These are phyloP conservation scores for Xanthorhoe designata DNA, from an alignment of 2,888 invertebrate genomes.

Conservation along the genomic window DNA sequence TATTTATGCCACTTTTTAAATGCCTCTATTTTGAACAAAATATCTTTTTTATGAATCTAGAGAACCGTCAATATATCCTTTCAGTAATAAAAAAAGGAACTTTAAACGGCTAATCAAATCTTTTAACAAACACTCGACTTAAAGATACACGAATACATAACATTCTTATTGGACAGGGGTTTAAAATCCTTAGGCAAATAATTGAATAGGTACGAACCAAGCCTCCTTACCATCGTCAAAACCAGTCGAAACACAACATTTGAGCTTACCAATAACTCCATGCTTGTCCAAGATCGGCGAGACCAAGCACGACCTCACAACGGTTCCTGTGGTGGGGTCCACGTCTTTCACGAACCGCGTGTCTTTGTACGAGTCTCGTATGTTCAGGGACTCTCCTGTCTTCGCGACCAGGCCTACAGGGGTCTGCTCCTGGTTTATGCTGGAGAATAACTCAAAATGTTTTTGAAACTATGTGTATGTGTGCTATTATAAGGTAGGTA, in stretches of 20 bases:
- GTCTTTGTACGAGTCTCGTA: conserved; percentile 85
- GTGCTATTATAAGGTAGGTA: too few species aligned
- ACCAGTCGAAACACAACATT: not conserved
- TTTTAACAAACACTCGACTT: too few species aligned
- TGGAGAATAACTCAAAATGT: conserved; percentile 42
- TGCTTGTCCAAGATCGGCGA: conserved; percentile 82
- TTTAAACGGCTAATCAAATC: too few species aligned
- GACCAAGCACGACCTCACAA: conserved; percentile 83
- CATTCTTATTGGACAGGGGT: not conserved
- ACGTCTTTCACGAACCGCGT: conserved; percentile 80
- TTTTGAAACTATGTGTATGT: too few species aligned
- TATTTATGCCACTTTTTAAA: too few species aligned
- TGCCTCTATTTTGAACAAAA: too few species aligned
- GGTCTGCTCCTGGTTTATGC: conserved; percentile 76
- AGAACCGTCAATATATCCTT: too few species aligned
- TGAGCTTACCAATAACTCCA: conserved; percentile 75
- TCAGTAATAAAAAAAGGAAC: too few species aligned
- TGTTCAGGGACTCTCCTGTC: conserved; percentile 78
- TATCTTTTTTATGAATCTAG: too few species aligned
- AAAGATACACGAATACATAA: not conserved
- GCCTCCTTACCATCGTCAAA: too few species aligned
- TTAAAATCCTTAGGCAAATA: too few species aligned
- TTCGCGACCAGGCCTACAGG: conserved; percentile 83
- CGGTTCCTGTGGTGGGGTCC: conserved; percentile 83
- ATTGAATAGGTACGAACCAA: too few species aligned